Base-by-base conservation (phyloP, 92 coral and sea anemone genomes). In the Umimayanthus kanabou region DNA sequence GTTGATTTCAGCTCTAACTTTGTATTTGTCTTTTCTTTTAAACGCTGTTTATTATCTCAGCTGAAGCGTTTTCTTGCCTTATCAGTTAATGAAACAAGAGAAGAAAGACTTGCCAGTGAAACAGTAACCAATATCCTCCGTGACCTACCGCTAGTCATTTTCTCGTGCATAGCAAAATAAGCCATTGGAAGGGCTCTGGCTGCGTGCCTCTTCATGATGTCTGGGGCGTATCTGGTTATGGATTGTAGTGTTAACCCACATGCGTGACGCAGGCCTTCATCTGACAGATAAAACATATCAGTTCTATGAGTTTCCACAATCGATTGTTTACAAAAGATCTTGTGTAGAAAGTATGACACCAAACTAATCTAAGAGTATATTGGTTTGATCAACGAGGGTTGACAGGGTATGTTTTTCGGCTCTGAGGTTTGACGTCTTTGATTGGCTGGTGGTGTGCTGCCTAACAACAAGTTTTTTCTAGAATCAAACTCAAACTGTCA, bases 91-190 rank as follows among this genome's bases (percentile, higher is more conserved):
- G 2, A 78, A 78, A 28, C 39, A 25, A 22, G 43, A 4, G 2
- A 18, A n/a, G 8, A 47, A 47, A 47, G 50, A 9, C 10, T 7
- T 78, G 14, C 6, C 30, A 14, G 26, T 5, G 42, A 77, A n/a
- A 47, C 37, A 77, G 0, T 75, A 5, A 47, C 11, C 15, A 47
- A 22, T 78, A 6, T 75, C 50, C 40, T 0, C 7, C 23, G 22
- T 74, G 10, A 39, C 87, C 55, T 53, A 88, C 90, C 93, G 26
- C 88, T 69, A n/a, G 85, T 90, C 64, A 89, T 89, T 84, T 91
- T 90, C n/a, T 90, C 94, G 85, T 97, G 98, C 95, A 95, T 97
- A 2, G 99, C 99, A 64, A 97, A 94, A 88, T 89, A 97, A 29
- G 94, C 98, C 80, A 95, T 89, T 29, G 99, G 99, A 71, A 97